Evolutionary conservation across 2,113 vertebrate species (phyloP).

Genomic region (Planiliza haematocheilus): DNA sequence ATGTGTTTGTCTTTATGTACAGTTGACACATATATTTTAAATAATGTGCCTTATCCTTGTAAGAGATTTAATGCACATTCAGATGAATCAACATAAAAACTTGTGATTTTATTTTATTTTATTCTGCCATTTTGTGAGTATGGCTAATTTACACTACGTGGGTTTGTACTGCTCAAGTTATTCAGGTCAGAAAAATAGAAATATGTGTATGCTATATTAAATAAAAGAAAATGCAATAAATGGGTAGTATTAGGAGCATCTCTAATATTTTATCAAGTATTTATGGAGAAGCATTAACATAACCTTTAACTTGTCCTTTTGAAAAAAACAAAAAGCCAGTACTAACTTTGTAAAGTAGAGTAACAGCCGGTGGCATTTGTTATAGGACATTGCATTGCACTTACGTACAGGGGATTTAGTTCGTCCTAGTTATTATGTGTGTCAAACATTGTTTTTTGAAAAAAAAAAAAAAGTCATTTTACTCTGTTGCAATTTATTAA

Average conservation of each 20-base stretch:
- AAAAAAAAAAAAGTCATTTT: background rate
- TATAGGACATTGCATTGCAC: background rate
- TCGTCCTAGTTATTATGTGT: background rate
- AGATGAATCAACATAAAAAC: conserved; percentile 62
- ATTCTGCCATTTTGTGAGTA: background rate
- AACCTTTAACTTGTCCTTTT: no score
- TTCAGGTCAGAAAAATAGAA: no score
- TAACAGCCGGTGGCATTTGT: background rate
- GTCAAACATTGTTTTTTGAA: background rate
- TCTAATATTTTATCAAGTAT: background rate
- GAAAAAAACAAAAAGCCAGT: no score
- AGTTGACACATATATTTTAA: conserved; percentile 62
- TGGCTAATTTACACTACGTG: conserved; percentile 17
- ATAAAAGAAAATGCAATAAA: conserved; percentile 8
- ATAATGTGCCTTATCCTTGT: conserved; percentile 69
- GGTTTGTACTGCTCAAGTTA: no score
- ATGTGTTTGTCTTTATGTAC: conserved; percentile 49
- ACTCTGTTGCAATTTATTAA: conserved; percentile 67
- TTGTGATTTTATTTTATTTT: conserved; percentile 40
- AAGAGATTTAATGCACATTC: conserved; percentile 46
- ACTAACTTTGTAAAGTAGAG: no score
- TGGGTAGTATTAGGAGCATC: background rate
- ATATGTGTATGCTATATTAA: background rate
- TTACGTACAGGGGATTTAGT: background rate
- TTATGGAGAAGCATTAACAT: no score